Evolutionary conservation across 2,797 vertebrate genomes (phyloP).

Genomic region (Paramormyrops hopkinsi): DNA sequence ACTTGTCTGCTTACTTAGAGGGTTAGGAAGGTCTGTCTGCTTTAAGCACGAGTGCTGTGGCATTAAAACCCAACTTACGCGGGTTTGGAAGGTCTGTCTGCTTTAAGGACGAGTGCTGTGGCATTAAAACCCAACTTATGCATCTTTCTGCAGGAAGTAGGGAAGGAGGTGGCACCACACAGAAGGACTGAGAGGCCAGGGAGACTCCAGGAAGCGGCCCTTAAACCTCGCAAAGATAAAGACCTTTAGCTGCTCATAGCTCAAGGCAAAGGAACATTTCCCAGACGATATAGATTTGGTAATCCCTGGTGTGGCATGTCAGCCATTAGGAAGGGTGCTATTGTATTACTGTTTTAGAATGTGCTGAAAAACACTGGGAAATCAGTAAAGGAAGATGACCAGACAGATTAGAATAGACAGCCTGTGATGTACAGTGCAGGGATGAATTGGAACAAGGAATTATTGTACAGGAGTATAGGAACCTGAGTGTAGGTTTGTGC

Average conservation of each 20-base stretch:
- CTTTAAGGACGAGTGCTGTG: background rate
- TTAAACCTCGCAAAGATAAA: constrained; percentile 23
- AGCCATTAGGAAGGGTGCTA: background rate
- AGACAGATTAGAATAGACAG: background rate
- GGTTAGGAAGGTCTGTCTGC: background rate
- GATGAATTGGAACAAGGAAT: background rate
- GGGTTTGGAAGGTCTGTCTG: background rate
- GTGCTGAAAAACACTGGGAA: background rate
- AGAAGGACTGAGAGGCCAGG: constrained; percentile 22
- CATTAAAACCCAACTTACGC: background rate
- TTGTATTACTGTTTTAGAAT: background rate
- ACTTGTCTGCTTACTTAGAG: background rate
- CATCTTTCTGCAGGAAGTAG: constrained; percentile 47
- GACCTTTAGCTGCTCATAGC: background rate
- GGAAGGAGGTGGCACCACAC: constrained; percentile 32
- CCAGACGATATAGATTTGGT: background rate
- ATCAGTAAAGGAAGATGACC: background rate
- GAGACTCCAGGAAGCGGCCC: constrained; percentile 23
- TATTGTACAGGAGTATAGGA: background rate
- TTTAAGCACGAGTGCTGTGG: background rate
- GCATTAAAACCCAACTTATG: background rate
- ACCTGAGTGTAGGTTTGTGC: background rate
- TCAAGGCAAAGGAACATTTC: background rate
- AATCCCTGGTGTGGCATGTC: background rate
- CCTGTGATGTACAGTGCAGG: background rate